These are phyloP conservation scores for Chionodraco myersi DNA, from an alignment of 2,113 vertebrate genomes.

Conservation along the genomic window DNA sequence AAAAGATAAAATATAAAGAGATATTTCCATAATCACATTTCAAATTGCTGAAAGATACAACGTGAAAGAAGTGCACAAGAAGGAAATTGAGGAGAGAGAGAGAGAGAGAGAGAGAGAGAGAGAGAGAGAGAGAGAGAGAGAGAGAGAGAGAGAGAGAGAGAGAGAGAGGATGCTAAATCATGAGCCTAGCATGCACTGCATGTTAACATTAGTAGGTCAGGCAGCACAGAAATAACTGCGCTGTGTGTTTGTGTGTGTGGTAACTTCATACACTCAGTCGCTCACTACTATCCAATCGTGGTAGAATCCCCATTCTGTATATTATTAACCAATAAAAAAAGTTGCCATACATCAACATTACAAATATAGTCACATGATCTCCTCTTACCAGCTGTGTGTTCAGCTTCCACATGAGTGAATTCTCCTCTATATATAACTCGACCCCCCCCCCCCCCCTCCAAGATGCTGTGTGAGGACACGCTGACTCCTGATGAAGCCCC, in stretches of 20 bases:
- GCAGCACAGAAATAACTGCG: slow-evolving; percentile 78
- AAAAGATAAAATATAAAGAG: slow-evolving; percentile 11
- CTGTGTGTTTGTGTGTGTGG: slow-evolving; percentile 55
- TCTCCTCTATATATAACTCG: slow-evolving; percentile 6
- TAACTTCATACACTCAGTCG: slow-evolving; percentile 50
- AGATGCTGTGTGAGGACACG: neutral
- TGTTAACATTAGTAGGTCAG: slow-evolving; percentile 82
- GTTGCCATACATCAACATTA: slow-evolving; percentile 52
- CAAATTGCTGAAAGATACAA: neutral
- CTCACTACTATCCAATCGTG: slow-evolving; percentile 37
- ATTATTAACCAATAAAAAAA: slow-evolving; percentile 41
- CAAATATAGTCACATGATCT: slow-evolving; percentile 49
- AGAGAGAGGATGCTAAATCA: slow-evolving; percentile 69
- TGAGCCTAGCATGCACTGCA: slow-evolving; percentile 76
- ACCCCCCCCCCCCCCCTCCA: neutral
- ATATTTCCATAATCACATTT: slow-evolving; percentile 7
- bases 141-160: neutral
- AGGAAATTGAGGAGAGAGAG: neutral
- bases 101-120: neutral
- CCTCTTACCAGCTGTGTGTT: slow-evolving; percentile 55
- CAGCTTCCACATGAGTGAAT: slow-evolving; percentile 55
- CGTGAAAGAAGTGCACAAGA: too few species aligned
- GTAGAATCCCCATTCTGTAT: slow-evolving; percentile 33
- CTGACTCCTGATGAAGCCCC: slow-evolving; percentile 7
- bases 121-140: slow-evolving; percentile 3